Evolutionary conservation across 1,140 invertebrate species (phyloP).

Genomic region (Whitmania pigra): DNA sequence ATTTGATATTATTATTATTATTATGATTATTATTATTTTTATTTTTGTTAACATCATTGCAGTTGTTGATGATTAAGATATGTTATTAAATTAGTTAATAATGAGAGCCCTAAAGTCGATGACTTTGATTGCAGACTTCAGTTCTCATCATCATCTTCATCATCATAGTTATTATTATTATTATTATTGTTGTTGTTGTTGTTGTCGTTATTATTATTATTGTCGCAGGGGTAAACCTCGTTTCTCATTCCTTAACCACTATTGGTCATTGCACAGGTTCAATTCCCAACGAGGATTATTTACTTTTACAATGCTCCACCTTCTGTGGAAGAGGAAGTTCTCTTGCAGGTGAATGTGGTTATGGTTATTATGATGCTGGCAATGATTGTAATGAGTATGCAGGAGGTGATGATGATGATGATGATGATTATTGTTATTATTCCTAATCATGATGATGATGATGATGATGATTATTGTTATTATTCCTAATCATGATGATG

Average conservation of each 20-base stretch:
- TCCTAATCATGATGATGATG: too few relatives aligned
- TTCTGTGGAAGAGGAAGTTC: constrained; percentile 76
- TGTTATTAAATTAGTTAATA: too few relatives aligned
- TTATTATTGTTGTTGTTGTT: too few relatives aligned
- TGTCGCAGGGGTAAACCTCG: neutral
- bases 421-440: too few relatives aligned
- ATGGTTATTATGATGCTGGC: too few relatives aligned
- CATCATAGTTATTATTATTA: neutral
- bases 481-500: too few relatives aligned
- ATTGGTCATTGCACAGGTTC: constrained; percentile 31
- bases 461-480: too few relatives aligned
- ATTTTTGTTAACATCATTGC: neutral
- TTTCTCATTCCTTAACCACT: neutral
- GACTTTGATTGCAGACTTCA: neutral
- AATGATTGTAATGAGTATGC: neutral
- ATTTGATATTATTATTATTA: neutral
- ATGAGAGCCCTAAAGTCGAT: neutral
- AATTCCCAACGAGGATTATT: constrained; percentile 51
- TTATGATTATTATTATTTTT: constrained; percentile 1
- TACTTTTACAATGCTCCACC: constrained; percentile 98
- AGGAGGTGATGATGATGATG: neutral
- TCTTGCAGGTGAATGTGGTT: constrained; percentile 51
- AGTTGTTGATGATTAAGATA: neutral
- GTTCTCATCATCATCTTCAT: neutral
- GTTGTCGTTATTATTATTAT: too few relatives aligned